Conservation (phyloP, 2,888 invertebrate species). For the Eristalinus sepulchralis region DNA sequence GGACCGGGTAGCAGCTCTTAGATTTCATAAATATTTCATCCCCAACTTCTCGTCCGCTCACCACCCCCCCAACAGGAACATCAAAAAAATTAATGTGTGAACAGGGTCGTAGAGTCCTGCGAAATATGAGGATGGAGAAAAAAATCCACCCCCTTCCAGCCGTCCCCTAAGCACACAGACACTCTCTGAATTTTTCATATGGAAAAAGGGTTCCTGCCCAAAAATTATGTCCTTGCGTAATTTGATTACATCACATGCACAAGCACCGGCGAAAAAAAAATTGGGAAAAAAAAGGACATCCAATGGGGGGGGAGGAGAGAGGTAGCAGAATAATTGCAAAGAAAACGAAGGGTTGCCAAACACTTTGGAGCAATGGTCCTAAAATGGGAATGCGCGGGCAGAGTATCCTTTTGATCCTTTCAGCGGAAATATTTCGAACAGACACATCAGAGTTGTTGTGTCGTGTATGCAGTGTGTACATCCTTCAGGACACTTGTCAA, state of each 20-base stretch:
- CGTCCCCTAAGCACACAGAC: slow-evolving; percentile 41
- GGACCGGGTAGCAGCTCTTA: slow-evolving; percentile 21
- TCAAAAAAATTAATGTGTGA: slow-evolving; percentile 45
- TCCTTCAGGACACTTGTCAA: slow-evolving; percentile 46
- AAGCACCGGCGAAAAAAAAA: neutral
- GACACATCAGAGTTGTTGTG: slow-evolving; percentile 27
- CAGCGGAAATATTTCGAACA: slow-evolving; percentile 2
- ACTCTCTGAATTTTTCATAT: slow-evolving; percentile 59
- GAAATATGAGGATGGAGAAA: slow-evolving; percentile 19
- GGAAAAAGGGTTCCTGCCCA: slow-evolving; percentile 58
- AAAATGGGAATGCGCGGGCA: neutral
- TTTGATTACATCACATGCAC: slow-evolving; percentile 58
- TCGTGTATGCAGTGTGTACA: slow-evolving; percentile 22
- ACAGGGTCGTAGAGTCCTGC: slow-evolving; percentile 28
- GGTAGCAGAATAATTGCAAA: slow-evolving; percentile 50
- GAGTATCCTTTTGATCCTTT: slow-evolving; percentile 60
- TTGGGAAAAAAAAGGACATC: neutral
- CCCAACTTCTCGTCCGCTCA: neutral
- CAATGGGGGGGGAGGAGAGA: slow-evolving; percentile 6
- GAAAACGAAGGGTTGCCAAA: slow-evolving; percentile 58
- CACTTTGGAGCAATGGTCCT: slow-evolving; percentile 26
- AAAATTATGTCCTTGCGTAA: slow-evolving; percentile 67
- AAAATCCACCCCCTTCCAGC: neutral
- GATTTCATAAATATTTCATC: slow-evolving; percentile 58
- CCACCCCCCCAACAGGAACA: neutral